Evolutionary conservation across 1,140 invertebrate genomes (phyloP).

Genomic region (Drosophila mojavensis): DNA sequence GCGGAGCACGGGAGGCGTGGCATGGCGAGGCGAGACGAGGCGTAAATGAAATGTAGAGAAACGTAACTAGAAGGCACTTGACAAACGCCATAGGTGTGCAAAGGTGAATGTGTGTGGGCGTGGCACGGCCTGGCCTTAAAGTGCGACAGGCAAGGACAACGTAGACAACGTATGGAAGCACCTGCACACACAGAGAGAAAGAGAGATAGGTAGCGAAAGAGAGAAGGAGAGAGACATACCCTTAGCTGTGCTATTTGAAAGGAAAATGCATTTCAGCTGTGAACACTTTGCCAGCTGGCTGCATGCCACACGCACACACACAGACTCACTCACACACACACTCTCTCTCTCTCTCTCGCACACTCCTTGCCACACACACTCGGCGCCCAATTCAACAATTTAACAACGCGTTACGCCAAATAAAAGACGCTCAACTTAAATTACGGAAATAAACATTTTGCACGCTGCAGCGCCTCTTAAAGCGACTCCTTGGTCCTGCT

Average conservation of each 20-base stretch:
- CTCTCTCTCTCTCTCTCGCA: neutral
- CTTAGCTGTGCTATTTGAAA: neutral
- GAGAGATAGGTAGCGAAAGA: neutral
- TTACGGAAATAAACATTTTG: slow-evolving; percentile 72
- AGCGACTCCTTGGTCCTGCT: slow-evolving; percentile 3
- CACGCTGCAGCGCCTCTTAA: slow-evolving; percentile 66
- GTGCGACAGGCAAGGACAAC: neutral
- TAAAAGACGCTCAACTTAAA: slow-evolving; percentile 55
- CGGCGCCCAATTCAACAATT: slow-evolving; percentile 16
- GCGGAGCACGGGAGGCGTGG: neutral
- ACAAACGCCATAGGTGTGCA: slow-evolving; percentile 1
- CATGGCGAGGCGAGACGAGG: slow-evolving; percentile 4
- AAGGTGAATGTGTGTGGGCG: neutral
- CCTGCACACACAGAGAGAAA: neutral
- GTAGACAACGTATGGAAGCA: neutral
- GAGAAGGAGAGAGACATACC: neutral
- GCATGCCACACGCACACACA: neutral
- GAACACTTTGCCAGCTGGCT: slow-evolving; percentile 4
- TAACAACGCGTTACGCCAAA: slow-evolving; percentile 19
- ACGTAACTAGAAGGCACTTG: slow-evolving; percentile 22
- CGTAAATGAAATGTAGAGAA: slow-evolving; percentile 15
- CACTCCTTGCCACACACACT: neutral
- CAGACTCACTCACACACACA: neutral
- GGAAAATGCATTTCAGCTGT: slow-evolving; percentile 10
- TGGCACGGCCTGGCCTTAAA: neutral